Percentiles rank a stretch among this genome's conserved stretches.
phyloP scores from a whole-genome alignment of 1,140 invertebrate species.

The Venturia canescens region DNA sequence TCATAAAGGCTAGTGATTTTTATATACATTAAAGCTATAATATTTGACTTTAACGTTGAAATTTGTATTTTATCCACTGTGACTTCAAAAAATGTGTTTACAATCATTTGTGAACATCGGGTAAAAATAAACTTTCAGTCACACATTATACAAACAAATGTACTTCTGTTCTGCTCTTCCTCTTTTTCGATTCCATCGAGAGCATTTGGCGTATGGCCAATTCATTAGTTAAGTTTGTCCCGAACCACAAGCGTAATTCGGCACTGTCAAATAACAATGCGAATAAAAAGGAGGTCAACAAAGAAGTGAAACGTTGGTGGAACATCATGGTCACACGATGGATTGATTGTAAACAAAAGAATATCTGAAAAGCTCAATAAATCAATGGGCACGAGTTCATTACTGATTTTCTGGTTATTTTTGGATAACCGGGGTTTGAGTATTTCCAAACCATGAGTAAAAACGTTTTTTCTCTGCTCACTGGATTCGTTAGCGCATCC shows the following conservation, averaged over 20 bases:
- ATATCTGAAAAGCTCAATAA: neutral
- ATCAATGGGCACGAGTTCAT: neutral
- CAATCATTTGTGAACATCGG: neutral
- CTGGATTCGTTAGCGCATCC: too few species aligned
- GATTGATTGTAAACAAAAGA: neutral
- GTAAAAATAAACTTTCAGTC: slow-evolving; percentile 1
- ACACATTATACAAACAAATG: slow-evolving; percentile 11
- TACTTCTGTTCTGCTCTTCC: neutral
- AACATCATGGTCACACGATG: neutral
- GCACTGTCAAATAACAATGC: neutral
- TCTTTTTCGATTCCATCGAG: neutral
- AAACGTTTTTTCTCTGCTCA: too few species aligned
- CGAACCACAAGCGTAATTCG: neutral
- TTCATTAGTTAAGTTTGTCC: slow-evolving; percentile 31
- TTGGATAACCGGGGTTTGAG: too few species aligned
- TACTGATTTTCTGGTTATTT: too few species aligned
- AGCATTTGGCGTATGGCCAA: slow-evolving; percentile 36
- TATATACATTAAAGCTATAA: neutral
- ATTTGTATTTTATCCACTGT: neutral
- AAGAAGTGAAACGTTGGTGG: neutral
- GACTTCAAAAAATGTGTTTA: slow-evolving; percentile 21
- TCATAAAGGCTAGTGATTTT: neutral
- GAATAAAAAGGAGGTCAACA: neutral
- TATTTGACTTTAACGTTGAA: neutral
- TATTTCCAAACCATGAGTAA: too few species aligned